Evolutionary conservation across 1,140 invertebrate species (phyloP).

Genomic region (Centruroides sculpturatus): DNA sequence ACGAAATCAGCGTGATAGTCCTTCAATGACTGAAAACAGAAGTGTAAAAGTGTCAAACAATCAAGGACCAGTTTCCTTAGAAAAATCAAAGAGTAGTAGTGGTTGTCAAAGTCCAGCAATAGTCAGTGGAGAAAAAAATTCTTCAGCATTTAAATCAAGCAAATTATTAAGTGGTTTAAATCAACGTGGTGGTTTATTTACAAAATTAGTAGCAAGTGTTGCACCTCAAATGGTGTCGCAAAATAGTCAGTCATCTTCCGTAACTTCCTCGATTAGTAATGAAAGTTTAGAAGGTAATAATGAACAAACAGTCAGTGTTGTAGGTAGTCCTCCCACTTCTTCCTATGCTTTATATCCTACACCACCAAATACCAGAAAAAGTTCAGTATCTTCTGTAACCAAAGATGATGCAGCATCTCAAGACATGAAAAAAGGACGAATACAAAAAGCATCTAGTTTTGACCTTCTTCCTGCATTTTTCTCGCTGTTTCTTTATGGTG

Average conservation of each 20-base stretch:
- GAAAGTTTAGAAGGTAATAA: conserved; percentile 9
- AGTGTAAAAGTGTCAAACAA: neutral
- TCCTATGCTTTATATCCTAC: neutral
- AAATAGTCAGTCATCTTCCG: neutral
- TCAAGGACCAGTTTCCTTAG: neutral
- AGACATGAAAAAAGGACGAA: conserved; percentile 4
- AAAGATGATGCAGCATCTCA: neutral
- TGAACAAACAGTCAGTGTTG: no score
- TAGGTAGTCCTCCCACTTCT: no score
- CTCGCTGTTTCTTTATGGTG: conserved; percentile 11
- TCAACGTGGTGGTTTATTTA: conserved; percentile 4
- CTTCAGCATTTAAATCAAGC: neutral
- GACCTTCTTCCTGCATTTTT: conserved; percentile 15
- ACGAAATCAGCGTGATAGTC: no score
- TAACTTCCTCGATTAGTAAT: conserved; percentile 10
- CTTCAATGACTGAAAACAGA: no score
- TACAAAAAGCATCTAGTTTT: conserved; percentile 17
- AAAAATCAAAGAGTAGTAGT: neutral
- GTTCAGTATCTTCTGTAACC: conserved; percentile 2
- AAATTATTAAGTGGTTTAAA: neutral
- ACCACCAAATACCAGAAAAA: conserved; percentile 6
- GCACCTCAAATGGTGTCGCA: conserved; percentile 2
- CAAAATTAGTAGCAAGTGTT: conserved; percentile 13
- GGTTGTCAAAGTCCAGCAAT: neutral
- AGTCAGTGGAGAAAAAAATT: neutral